phyloP scores from a whole-genome alignment of 2,113 vertebrate species.

The Corythaeola cristata region DNA sequence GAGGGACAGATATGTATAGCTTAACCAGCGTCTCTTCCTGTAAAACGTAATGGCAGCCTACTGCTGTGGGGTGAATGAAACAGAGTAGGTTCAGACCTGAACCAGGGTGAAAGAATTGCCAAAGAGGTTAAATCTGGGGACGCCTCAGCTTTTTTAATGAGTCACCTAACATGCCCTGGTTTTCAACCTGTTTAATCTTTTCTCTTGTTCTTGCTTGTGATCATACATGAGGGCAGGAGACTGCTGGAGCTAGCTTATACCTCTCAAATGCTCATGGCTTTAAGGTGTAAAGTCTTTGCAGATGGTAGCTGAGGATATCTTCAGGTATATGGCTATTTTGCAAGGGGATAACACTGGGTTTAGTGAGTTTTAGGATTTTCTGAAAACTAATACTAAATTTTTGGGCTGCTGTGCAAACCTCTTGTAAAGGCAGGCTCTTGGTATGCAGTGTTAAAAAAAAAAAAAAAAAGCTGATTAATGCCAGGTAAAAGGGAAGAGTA shows the following conservation, averaged over 20 bases:
- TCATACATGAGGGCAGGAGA: not conserved
- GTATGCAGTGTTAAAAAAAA: not conserved
- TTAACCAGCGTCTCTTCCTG: not conserved
- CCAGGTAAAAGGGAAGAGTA: not conserved
- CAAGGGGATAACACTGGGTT: not conserved
- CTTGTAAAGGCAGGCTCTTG: not conserved
- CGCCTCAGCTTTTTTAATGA: not conserved
- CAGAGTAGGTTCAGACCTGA: not conserved
- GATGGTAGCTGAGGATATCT: not conserved
- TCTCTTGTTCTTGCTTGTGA: not conserved
- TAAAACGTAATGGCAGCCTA: rapidly evolving
- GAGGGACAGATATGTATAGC: not conserved
- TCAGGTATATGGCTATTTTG: not conserved
- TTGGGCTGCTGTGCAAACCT: rapidly evolving
- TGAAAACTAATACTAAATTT: not conserved
- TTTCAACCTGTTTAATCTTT: not conserved
- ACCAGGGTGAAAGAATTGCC: not conserved
- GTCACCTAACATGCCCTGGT: not conserved
- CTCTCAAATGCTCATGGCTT: not conserved
- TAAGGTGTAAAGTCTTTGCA: not conserved
- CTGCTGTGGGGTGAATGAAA: not conserved
- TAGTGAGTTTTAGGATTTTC: not conserved
- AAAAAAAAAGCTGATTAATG: not conserved
- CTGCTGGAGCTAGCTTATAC: not conserved
- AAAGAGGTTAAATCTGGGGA: not conserved